phyloP scores from a whole-genome alignment of 2,797 vertebrate genomes.

The Calcarius lapponicus region DNA sequence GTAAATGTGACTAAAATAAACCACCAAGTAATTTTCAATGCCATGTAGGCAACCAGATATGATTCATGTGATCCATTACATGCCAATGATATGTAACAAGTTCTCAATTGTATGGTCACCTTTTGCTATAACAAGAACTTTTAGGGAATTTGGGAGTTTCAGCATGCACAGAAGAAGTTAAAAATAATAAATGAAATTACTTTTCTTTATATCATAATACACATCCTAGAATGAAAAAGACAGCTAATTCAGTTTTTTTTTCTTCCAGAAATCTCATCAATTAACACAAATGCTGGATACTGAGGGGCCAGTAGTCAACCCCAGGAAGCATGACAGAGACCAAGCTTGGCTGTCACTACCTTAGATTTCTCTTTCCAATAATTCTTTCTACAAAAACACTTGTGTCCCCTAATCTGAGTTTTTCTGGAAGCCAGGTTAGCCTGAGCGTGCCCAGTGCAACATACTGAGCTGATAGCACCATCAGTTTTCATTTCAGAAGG shows the following conservation, averaged over 20 bases:
- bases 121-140: not conserved
- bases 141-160: not conserved
- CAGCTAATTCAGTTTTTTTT: not conserved
- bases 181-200: not conserved
- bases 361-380: not conserved
- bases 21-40: not conserved
- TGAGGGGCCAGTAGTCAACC: not conserved
- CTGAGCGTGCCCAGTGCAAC: not conserved
- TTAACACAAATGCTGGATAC: not conserved
- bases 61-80: not conserved
- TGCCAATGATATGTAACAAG: not conserved
- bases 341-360: not conserved
- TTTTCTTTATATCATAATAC: not conserved
- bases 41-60: not conserved
- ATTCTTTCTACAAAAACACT: not conserved
- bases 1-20: not conserved
- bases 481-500: not conserved
- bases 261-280: not conserved
- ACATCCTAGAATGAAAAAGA: not conserved
- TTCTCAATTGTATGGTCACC: not conserved
- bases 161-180: not conserved
- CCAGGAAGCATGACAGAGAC: not conserved
- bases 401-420: not conserved
- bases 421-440: not conserved
- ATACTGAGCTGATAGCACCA: not conserved